Evolutionary conservation across 2,113 vertebrate genomes (phyloP).

Genomic region (Todiramphus saurophagus): DNA sequence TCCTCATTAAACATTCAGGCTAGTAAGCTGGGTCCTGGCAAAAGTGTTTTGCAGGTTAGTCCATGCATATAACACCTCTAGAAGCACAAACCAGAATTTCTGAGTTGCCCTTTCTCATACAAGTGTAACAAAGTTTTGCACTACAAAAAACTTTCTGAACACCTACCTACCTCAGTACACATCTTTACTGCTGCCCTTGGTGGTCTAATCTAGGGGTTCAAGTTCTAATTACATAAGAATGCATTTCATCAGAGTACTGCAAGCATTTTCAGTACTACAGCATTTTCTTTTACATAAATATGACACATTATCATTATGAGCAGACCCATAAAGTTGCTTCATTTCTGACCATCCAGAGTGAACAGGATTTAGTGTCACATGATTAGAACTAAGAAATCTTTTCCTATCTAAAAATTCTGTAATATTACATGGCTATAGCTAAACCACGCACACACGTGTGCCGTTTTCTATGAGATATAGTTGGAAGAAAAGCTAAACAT

Average conservation of each 20-base stretch:
- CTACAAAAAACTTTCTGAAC: neutral
- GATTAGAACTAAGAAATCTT: conserved; percentile 41
- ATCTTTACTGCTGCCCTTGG: neutral
- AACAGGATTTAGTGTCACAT: conserved; percentile 52
- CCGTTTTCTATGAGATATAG: conserved; percentile 49
- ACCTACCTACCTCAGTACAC: neutral
- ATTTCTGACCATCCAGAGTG: conserved; percentile 27
- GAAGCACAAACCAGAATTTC: neutral
- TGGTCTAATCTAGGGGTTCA: neutral
- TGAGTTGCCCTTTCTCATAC: neutral
- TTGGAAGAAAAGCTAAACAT: conserved; percentile 55
- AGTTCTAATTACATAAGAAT: neutral
- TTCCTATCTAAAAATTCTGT: conserved; percentile 44
- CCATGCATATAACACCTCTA: neutral
- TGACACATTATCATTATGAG: neutral
- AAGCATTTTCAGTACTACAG: conserved; percentile 5
- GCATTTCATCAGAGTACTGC: neutral
- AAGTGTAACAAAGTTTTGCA: neutral
- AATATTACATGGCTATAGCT: conserved; percentile 21
- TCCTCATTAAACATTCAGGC: neutral
- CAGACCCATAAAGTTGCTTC: neutral
- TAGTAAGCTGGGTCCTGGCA: neutral
- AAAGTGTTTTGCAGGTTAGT: neutral
- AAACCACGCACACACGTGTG: conserved; percentile 48
- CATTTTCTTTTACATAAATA: conserved; percentile 36